These are phyloP conservation scores for Riparia riparia DNA, from an alignment of 2,113 vertebrate species.

Conservation along the genomic window DNA sequence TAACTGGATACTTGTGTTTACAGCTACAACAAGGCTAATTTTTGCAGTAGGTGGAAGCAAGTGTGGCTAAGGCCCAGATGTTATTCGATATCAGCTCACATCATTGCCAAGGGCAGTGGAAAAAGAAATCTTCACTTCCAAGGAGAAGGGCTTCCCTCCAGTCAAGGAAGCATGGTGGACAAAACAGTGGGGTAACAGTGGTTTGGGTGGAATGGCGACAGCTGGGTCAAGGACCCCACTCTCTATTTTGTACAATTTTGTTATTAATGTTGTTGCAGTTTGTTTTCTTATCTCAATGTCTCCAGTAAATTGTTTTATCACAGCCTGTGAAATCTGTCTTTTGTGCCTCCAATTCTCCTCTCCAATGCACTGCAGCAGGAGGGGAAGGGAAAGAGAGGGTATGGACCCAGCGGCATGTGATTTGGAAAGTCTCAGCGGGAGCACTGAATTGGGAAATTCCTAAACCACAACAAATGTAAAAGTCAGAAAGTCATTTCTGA, in stretches of 20 bases:
- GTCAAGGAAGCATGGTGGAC: rapidly evolving
- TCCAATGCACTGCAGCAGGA: not conserved
- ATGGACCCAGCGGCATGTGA: rapidly evolving
- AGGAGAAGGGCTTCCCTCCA: not conserved
- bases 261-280: not conserved
- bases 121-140: not conserved
- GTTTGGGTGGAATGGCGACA: rapidly evolving
- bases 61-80: not conserved
- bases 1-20: not conserved
- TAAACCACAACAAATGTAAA: not conserved
- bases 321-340: not conserved
- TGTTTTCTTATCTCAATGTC: not conserved
- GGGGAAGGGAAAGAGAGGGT: not conserved
- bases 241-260: not conserved
- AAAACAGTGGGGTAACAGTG: rapidly evolving
- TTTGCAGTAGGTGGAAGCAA: not conserved
- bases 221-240: rapidly evolving
- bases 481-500: not conserved
- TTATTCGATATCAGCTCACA: not conserved
- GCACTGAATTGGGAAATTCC: not conserved
- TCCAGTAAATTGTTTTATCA: not conserved
- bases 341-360: not conserved
- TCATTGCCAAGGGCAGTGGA: rapidly evolving
- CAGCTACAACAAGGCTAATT: not conserved
- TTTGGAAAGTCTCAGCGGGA: not conserved